phyloP scores from a whole-genome alignment of 2,888 invertebrate genomes.

The Nematopogon swammerdamellus region DNA sequence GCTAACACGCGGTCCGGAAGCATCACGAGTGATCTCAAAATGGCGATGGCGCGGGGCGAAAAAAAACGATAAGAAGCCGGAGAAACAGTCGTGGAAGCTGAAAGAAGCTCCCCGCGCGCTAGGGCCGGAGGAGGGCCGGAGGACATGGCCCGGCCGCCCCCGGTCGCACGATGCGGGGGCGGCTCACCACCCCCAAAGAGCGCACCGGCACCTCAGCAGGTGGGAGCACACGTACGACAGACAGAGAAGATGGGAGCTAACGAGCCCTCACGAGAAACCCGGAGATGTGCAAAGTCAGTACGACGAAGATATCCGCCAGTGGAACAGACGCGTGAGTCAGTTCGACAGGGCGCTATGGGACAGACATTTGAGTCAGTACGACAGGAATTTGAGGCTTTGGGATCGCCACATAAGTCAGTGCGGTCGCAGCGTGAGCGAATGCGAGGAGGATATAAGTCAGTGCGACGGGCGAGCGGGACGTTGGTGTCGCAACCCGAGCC shows the following conservation, averaged over 20 bases:
- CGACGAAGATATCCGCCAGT: no score
- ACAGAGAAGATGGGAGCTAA: no score
- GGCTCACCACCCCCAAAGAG: constrained; percentile 19
- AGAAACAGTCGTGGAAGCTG: constrained; percentile 48
- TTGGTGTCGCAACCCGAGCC: neutral
- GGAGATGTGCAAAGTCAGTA: no score
- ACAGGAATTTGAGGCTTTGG: no score
- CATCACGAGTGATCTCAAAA: constrained; percentile 51
- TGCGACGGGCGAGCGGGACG: neutral
- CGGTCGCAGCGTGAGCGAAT: neutral
- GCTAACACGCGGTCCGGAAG: constrained; percentile 14
- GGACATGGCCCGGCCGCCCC: constrained; percentile 52
- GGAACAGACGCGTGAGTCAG: no score
- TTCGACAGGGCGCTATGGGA: no score
- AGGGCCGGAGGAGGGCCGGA: constrained; percentile 22
- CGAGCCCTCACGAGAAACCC: no score
- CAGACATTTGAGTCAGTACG: no score
- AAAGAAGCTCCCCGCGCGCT: constrained; percentile 28
- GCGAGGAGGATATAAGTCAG: neutral
- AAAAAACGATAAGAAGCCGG: constrained; percentile 36
- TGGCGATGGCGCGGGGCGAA: constrained; percentile 36
- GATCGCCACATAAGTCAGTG: no score
- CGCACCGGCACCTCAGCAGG: constrained; percentile 8
- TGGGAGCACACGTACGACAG: no score
- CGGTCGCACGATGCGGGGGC: constrained; percentile 28